Conservation (phyloP, 37 sponge, comb jelly and placozoan species). For the Agelas oroides region DNA sequence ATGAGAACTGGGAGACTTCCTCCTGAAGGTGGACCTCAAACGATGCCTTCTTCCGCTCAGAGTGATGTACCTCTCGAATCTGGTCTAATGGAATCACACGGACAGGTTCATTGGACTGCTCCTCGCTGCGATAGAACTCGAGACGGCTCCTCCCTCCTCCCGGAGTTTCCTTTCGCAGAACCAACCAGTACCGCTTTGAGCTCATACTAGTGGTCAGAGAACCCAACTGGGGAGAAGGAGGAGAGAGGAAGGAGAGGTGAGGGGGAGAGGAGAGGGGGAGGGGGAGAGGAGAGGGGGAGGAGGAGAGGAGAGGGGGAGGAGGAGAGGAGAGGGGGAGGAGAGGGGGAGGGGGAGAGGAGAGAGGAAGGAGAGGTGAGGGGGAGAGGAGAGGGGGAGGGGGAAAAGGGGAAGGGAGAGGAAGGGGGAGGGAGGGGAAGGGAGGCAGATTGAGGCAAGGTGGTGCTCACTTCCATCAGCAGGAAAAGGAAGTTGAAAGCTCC, state of each 20-base stretch:
- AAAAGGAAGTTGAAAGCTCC: too few species aligned
- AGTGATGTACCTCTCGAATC: too few species aligned
- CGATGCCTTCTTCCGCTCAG: slow-evolving; percentile 36
- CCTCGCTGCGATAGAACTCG: slow-evolving; percentile 57
- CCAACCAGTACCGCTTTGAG: slow-evolving; percentile 52
- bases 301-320: too few species aligned
- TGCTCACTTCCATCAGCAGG: too few species aligned
- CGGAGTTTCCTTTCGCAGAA: slow-evolving; percentile 17
- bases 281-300: slow-evolving; percentile 13
- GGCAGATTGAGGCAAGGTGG: not conserved
- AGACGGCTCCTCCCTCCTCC: slow-evolving; percentile 3
- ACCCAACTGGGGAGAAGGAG: slow-evolving; percentile 8
- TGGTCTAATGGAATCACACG: slow-evolving; percentile 32
- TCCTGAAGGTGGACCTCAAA: slow-evolving; percentile 27
- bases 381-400: not conserved
- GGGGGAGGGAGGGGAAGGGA: not conserved
- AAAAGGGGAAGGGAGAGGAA: not conserved
- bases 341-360: not conserved
- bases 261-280: not conserved
- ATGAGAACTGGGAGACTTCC: slow-evolving; percentile 28
- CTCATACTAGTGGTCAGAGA: slow-evolving; percentile 4
- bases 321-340: not conserved
- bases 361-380: too few species aligned
- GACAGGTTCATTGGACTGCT: slow-evolving; percentile 18
- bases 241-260: not conserved